Evolutionary conservation across 1,140 invertebrate species (phyloP), one percentile per base, ranked within the genome.

Genomic region (Oryctes rhinoceros): DNA sequence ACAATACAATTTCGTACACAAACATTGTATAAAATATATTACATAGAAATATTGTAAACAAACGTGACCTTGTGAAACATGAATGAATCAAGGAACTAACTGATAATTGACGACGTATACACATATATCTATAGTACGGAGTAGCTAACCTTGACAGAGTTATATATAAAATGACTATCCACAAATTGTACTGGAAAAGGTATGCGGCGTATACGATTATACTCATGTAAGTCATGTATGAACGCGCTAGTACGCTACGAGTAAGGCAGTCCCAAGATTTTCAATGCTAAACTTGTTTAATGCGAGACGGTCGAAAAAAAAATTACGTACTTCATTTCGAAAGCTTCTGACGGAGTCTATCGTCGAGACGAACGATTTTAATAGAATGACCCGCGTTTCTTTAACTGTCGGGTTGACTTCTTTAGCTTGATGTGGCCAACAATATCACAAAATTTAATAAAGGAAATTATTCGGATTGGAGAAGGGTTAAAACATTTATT

Each of bases 31-130:
- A 30, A 9, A 67, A 67, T 71, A 71, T 71, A 11, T 18, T 35
- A 24, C 20, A 71, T 71, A 71, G 35, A 20, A 37, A 24, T 20
- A 24, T 71, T 71, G 65, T 71, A 71, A 71, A 71, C 65, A 71
- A 71, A 71, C 24, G 20, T 71, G 65, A 71, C 65, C 65, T 71
- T 71, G 65, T 13, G 15, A 10, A 37, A 37, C 65, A 71, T 71
- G 65, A 71, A 71, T 71, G 65, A 71, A 71, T 71, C 65, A 71
- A 71, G 65, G 65, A 71, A 71, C 65, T 71, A n/a, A n/a, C n/a
- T n/a, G 65, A 71, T 71, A 71, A 71, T 71, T 71, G 35, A 37
- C 65, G n/a, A 4, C 20, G 24, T 7, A 24, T 37, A 20, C n/a
- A n/a, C n/a, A n/a, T n/a, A n/a, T 59, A 59, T 59, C 53, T 59